phyloP scores from a whole-genome alignment of 2,797 vertebrate genomes.

The Sylvilagus floridanus region DNA sequence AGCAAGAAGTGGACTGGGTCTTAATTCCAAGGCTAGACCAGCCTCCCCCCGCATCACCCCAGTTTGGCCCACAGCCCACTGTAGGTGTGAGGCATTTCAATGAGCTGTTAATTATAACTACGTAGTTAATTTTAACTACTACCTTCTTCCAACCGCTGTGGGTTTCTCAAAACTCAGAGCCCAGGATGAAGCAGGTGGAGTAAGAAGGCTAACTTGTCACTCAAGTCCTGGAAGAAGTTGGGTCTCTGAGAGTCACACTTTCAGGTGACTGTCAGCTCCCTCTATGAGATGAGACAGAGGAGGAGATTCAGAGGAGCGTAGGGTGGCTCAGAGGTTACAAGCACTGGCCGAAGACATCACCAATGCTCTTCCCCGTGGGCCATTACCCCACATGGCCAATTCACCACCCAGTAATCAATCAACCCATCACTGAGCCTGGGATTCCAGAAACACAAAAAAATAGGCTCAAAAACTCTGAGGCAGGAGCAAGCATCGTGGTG shows the following conservation, averaged over 20 bases:
- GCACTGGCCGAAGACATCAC: neutral
- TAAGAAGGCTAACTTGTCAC: neutral
- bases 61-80: neutral
- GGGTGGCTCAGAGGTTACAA: neutral
- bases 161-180: constrained; percentile 22
- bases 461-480: neutral
- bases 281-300: neutral
- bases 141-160: neutral
- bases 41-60: neutral
- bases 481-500: no score
- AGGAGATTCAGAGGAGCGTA: neutral
- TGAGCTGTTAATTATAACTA: neutral
- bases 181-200: neutral
- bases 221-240: neutral
- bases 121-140: neutral
- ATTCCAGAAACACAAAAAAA: neutral
- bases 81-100: neutral
- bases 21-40: neutral
- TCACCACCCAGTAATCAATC: neutral
- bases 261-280: neutral
- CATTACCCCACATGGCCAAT: neutral
- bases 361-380: neutral
- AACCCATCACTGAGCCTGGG: neutral
- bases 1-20: neutral
- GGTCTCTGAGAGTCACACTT: neutral